Evolutionary conservation across 2,888 invertebrate species (phyloP), one percentile per base, ranked within the genome.

Genomic region (Margaritifera margaritifera): DNA sequence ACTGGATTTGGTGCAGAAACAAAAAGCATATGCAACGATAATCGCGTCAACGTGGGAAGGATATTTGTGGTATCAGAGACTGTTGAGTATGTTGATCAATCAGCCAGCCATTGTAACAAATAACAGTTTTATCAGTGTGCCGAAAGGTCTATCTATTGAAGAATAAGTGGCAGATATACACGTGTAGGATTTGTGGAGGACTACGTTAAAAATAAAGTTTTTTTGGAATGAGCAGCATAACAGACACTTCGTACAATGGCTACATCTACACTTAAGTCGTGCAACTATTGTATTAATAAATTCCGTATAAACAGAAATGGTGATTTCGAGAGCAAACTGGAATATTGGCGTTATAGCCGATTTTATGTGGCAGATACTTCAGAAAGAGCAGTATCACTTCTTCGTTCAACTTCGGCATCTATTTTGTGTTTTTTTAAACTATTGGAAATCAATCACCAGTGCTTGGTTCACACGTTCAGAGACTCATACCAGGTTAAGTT

Each of bases 161-260:
- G 27, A 68, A 69, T 24, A 31, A 52, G 6, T 72, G 68, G 66
- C 50, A 55, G 25, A 24, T 72, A 24, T 69, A 59, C 54, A 63
- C 66, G 31, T 69, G 72, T 62, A 68, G 65, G 51, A 55, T 68
- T 24, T 64, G 31, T 68, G 68, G 71, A 54, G 53, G 2, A 25
- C 55, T 20, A 62, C 57, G 24, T 52, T 64, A 4, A 24, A 58
- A 22, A 56, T 4, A 4, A 24, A 55, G 64, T 58, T 19, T 64
- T 67, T 63, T 20, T 53, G 25, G 19, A 25, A 20, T 24, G 68
- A 6, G 62, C 56, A n/a, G 62, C 67, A 19, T 52, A 50, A 68
- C 68, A 67, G 25, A 54, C 50, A 4, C 31, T 51, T 24, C 54
- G 8, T 63, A 61, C 27, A 50, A 60, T 66, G 20, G 66, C 61